Evolutionary conservation across 1,140 invertebrate species (phyloP).

Genomic region (Belonocnema kinseyi): DNA sequence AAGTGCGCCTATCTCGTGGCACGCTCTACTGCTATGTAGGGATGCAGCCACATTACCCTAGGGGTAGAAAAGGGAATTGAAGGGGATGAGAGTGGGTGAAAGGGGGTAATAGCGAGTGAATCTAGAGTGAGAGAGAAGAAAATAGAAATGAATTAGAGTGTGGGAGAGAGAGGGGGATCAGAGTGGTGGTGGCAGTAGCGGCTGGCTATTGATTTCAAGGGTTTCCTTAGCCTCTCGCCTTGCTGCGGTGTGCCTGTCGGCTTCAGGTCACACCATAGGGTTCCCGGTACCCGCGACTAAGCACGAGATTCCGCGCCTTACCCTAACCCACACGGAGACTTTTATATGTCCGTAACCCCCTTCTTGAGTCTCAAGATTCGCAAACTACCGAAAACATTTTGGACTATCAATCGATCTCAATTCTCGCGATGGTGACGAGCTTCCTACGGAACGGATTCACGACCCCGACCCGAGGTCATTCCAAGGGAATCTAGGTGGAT

Average conservation of each 20-base stretch:
- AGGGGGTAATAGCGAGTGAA: conserved; percentile 28
- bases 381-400: too few relatives aligned
- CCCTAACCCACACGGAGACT: not conserved
- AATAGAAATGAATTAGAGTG: conserved; percentile 39
- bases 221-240: conserved; percentile 70
- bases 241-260: conserved; percentile 62
- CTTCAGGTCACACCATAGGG: conserved; percentile 64
- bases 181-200: conserved; percentile 65
- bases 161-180: conserved; percentile 43
- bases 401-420: too few relatives aligned
- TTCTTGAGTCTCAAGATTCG: too few relatives aligned
- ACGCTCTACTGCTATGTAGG: conserved; percentile 32
- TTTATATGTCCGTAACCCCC: not conserved
- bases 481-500: conserved; percentile 3
- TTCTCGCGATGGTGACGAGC: not conserved
- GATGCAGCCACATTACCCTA: conserved; percentile 35
- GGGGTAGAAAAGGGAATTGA: conserved; percentile 9
- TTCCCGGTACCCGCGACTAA: conserved; percentile 12
- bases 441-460: not conserved
- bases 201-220: conserved; percentile 76
- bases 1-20: conserved; percentile 10
- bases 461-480: conserved; percentile 3
- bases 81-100: conserved; percentile 30
- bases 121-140: conserved; percentile 41
- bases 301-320: not conserved